Conservation (phyloP, 92 coral and sea anemone genomes). For the Epizoanthus rinbou region DNA sequence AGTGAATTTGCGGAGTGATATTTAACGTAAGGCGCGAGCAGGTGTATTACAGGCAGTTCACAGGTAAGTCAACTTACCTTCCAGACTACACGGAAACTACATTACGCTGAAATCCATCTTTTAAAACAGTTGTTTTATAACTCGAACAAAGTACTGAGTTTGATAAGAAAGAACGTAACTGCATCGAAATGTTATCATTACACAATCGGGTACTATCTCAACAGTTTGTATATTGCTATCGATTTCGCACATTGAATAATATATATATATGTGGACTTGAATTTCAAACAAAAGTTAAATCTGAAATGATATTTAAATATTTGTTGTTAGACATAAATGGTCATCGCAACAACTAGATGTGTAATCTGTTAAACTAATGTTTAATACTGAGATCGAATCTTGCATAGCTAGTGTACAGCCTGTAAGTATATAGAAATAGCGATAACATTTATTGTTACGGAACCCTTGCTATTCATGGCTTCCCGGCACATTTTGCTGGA, state of each 20-base stretch:
- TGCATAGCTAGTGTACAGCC: too few species aligned
- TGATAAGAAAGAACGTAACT: not conserved
- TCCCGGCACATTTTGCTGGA: too few species aligned
- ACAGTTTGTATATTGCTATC: not conserved
- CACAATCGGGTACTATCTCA: not conserved
- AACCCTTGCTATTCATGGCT: too few species aligned
- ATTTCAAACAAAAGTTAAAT: not conserved
- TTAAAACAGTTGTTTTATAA: not conserved
- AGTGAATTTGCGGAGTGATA: not conserved
- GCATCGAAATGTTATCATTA: not conserved
- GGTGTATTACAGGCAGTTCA: not conserved
- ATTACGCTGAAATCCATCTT: not conserved
- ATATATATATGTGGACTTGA: not conserved
- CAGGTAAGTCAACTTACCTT: conserved; percentile 5
- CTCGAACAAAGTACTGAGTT: not conserved
- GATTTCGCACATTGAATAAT: conserved; percentile 4
- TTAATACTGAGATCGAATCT: not conserved
- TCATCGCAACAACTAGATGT: not conserved
- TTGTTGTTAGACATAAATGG: not conserved
- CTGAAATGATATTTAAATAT: not conserved
- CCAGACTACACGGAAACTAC: not conserved
- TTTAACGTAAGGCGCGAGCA: not conserved
- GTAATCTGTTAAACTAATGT: not conserved
- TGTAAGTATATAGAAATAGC: too few species aligned
- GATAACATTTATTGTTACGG: too few species aligned